Evolutionary conservation across 1,140 invertebrate genomes (phyloP), one percentile per base, ranked within the genome.

Genomic region (Tetramorium alpestre): DNA sequence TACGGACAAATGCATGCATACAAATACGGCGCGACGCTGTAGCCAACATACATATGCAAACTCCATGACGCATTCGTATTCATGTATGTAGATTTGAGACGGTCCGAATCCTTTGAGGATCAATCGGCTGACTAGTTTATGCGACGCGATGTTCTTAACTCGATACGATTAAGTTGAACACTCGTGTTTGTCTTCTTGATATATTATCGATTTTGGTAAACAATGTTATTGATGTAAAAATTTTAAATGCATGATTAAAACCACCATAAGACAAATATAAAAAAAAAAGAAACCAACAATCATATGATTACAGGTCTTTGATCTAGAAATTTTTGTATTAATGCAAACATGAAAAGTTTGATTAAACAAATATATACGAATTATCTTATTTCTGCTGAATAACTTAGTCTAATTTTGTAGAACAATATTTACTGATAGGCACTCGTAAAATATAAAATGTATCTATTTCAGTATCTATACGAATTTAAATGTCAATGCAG

Each of bases 41-140:
- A 44, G 69, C 47, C 65, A 28, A 49, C 85, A 89, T 89, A 91
- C 87, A 89, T 91, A 91, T 91, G 90, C 81, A 91, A 89, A 81
- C 60, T 49, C 81, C 76, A 78, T 86, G 81, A 91, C 76, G 89
- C 85, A 86, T 91, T 91, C 88, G 73, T 69, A 89, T 91, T 91
- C 90, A 86, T 87, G 87, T 89, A 87, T 89, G 90, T 69, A 91
- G 81, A 91, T 91, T 85, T 69, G 69, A 78, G 88, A 91, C 87
- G 65, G 65, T 44, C 62, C 80, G 81, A 78, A 87, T 87, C 87
- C 87, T 87, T 91, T 85, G 89, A 85, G 80, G 84, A 85, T 73
- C 81, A 81, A 89, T 89, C 85, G 89, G 56, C 60, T 65, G 88
- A 60, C 70, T 70, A 80, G 64, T 49, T 76, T 56, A 38, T n/a